Conservation (phyloP, 2,797 vertebrate genomes). For the Notoglanidium macrostoma region DNA sequence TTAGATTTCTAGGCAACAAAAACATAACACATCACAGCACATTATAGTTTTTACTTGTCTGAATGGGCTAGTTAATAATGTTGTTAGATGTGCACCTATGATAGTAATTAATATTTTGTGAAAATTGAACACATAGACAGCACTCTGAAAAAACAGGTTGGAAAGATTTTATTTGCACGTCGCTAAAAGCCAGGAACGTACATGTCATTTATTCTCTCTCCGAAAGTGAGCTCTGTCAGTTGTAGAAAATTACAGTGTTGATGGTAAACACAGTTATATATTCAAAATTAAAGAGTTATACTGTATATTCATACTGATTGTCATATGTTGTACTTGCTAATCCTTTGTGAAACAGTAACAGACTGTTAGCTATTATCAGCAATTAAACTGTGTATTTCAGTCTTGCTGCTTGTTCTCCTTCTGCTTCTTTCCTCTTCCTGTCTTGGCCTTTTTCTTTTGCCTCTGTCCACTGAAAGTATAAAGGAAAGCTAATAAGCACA, state of each 20-base stretch:
- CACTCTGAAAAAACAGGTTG: neutral
- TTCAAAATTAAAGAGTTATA: neutral
- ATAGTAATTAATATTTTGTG: neutral
- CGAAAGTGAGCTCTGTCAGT: neutral
- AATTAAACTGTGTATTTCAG: neutral
- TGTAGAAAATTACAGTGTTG: neutral
- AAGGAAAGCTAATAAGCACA: neutral
- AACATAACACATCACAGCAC: neutral
- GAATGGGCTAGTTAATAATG: neutral
- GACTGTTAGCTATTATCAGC: neutral
- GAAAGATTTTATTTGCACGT: neutral
- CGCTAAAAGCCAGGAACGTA: neutral
- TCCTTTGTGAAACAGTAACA: neutral
- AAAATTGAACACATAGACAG: neutral
- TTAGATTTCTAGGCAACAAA: neutral
- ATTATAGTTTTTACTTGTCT: neutral
- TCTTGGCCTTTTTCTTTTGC: neutral
- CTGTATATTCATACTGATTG: neutral
- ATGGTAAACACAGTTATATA: neutral
- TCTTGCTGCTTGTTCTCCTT: neutral
- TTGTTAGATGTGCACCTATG: neutral
- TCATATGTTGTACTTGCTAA: neutral
- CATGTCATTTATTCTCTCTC: neutral
- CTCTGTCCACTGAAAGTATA: conserved; percentile 9
- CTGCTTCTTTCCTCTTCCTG: conserved; percentile 10